A percentile compares a stretch with the other conserved stretches of the same genome.
Evolutionary conservation across 2,113 vertebrate species (phyloP).

Genomic region (Paralichthys olivaceus): DNA sequence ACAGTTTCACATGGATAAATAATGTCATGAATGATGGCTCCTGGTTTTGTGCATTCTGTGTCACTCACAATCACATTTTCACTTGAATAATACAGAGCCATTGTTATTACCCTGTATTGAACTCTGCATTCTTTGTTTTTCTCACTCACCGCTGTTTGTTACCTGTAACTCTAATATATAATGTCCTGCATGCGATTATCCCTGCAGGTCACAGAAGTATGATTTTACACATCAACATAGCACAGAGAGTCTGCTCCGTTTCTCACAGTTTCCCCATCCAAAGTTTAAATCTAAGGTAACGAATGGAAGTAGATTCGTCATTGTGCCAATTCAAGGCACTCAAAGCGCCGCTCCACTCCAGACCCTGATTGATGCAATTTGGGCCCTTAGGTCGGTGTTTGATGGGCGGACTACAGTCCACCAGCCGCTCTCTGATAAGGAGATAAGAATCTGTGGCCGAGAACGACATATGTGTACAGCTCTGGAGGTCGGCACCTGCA

Average conservation of each 20-base stretch:
- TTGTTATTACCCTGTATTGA: no score
- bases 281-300: conserved; percentile 55
- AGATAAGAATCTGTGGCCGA: conserved; percentile 79
- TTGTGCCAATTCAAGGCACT: conserved; percentile 45
- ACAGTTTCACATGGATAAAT: no score
- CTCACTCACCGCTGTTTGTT: no score
- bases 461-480: conserved; percentile 79
- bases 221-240: not conserved
- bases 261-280: conserved; percentile 52
- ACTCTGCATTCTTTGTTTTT: no score
- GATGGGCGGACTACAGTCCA: conserved; percentile 64
- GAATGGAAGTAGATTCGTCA: conserved; percentile 40
- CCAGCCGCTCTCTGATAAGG: conserved; percentile 73
- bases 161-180: no score
- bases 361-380: conserved; percentile 67
- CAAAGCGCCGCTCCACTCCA: conserved; percentile 46
- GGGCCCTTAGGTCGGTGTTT: conserved; percentile 58
- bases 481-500: conserved; percentile 82
- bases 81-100: no score
- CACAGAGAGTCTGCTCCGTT: conserved; percentile 13
- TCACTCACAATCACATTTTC: no score
- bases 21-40: no score
- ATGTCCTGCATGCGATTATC: not conserved
- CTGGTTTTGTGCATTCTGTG: no score
- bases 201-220: not conserved